Conservation (phyloP, 2,797 vertebrate genomes). For the Chiloscyllium punctatum region DNA sequence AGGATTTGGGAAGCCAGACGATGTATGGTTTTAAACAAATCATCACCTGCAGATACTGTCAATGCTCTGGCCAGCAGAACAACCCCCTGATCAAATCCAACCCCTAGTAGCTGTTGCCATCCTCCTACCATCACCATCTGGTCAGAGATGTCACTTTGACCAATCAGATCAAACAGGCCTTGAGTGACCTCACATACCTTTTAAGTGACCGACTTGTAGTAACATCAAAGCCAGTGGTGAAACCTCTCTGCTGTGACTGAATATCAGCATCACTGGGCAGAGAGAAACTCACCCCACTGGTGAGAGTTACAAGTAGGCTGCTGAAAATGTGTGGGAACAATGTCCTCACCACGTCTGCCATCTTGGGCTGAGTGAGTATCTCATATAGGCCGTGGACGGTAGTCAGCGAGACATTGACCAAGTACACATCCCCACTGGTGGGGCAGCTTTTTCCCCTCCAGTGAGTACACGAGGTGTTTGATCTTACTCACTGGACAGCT, state of each 20-base stretch:
- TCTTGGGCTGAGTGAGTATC: neutral
- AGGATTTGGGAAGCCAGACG: too few species aligned
- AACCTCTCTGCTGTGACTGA: neutral
- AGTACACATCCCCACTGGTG: neutral
- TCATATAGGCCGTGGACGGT: neutral
- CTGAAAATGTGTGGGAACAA: neutral
- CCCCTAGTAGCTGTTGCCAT: neutral
- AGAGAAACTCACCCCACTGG: neutral
- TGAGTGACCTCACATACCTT: neutral
- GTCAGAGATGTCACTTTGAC: neutral
- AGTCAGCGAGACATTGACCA: neutral
- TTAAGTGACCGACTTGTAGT: neutral
- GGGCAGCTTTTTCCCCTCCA: neutral
- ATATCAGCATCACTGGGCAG: neutral
- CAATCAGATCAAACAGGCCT: neutral
- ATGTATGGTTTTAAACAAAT: neutral
- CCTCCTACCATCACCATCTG: neutral
- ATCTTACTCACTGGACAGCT: neutral
- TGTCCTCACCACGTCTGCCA: neutral
- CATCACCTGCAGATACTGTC: neutral
- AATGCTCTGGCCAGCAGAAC: neutral
- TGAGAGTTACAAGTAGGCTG: neutral
- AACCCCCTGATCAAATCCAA: neutral
- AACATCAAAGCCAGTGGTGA: neutral
- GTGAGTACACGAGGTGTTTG: neutral